Evolutionary conservation across 1,140 invertebrate genomes (phyloP).

Genomic region (Anastrepha ludens): DNA sequence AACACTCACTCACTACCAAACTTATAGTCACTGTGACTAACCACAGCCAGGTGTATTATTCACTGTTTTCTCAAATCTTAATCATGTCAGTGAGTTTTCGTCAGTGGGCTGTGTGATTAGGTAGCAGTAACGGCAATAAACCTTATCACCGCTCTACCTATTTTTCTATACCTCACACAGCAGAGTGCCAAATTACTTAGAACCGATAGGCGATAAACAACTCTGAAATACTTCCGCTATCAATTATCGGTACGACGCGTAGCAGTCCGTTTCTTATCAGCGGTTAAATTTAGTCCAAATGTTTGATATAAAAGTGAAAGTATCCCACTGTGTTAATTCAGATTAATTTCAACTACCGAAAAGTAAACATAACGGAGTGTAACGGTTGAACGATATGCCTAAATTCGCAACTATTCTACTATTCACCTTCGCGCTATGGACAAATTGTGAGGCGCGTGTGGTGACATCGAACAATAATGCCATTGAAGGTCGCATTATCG

Average conservation of each 20-base stretch:
- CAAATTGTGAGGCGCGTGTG: conserved; percentile 29
- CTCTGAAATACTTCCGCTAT: neutral
- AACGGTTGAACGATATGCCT: neutral
- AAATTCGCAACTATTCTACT: neutral
- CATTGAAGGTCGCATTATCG: conserved; percentile 69
- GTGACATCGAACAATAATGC: neutral
- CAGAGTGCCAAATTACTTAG: neutral
- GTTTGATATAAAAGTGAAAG: conserved; percentile 29
- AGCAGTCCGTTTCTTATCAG: neutral
- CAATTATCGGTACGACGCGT: neutral
- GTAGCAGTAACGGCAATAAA: neutral
- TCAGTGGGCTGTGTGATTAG: neutral
- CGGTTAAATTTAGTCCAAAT: neutral
- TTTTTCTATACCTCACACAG: neutral
- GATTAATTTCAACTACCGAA: neutral
- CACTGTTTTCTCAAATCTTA: neutral
- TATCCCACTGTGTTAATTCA: conserved; percentile 14
- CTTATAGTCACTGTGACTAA: neutral
- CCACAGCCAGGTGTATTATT: neutral
- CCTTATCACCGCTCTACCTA: neutral
- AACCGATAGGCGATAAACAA: neutral
- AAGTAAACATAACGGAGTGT: neutral
- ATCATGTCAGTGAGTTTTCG: neutral
- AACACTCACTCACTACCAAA: neutral
- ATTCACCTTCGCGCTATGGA: neutral